phyloP scores from a whole-genome alignment of 2,797 vertebrate species.

The Stomatorhinus walkeri region DNA sequence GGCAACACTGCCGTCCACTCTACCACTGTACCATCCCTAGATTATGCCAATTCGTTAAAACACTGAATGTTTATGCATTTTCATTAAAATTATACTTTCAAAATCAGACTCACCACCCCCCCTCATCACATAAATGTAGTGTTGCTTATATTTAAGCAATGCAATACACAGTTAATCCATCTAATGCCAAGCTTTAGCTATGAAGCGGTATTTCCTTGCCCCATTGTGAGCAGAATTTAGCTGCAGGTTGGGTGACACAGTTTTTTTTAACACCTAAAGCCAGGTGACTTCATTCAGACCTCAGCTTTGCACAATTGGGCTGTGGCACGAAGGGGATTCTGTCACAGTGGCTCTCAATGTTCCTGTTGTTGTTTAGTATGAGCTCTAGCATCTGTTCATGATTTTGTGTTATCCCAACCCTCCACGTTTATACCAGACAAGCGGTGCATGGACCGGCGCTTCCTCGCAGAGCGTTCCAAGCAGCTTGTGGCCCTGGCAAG shows the following conservation, averaged over 20 bases:
- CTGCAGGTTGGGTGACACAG: not conserved
- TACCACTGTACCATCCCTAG: not conserved
- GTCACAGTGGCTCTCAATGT: not conserved
- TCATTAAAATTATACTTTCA: not conserved
- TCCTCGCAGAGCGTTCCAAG: conserved; percentile 75
- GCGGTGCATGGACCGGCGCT: conserved; percentile 91
- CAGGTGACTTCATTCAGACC: not conserved
- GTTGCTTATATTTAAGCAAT: not conserved
- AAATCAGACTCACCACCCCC: not conserved
- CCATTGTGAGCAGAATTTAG: not conserved
- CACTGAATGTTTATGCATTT: not conserved
- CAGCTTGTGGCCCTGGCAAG: conserved; percentile 84
- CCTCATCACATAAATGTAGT: not conserved
- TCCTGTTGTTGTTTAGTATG: not conserved
- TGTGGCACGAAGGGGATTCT: not conserved
- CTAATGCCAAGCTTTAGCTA: not conserved
- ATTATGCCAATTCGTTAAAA: not conserved
- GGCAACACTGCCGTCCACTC: not conserved
- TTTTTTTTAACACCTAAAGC: not conserved
- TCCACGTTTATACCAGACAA: conserved; percentile 67
- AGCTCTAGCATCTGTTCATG: not conserved
- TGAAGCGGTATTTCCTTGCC: too few species aligned
- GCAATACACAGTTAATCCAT: not conserved
- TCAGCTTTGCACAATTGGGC: not conserved
- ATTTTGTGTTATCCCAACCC: not conserved